phyloP scores from a whole-genome alignment of 2,888 invertebrate species.

The Dolichomitus sp. region DNA sequence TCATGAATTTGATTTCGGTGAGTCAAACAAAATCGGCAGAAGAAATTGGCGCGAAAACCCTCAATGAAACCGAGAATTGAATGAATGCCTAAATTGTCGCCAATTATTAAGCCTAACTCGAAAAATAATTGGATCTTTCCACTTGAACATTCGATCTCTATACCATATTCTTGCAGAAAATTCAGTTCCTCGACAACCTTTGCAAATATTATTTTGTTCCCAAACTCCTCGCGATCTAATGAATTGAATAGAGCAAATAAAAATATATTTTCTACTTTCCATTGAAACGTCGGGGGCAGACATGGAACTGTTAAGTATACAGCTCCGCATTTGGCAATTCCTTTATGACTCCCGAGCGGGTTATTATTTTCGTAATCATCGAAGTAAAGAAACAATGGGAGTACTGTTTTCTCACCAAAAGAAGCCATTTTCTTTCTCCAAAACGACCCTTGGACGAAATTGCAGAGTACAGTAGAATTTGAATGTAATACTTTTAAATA shows the following conservation, averaged over 20 bases:
- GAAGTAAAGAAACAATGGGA: slow-evolving; percentile 64
- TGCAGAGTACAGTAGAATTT: slow-evolving; percentile 2
- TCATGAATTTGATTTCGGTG: slow-evolving; percentile 41
- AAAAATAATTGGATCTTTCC: slow-evolving; percentile 48
- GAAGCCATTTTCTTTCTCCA: slow-evolving; percentile 24
- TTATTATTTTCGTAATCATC: slow-evolving; percentile 69
- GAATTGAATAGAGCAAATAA: slow-evolving; percentile 61
- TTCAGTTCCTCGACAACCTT: slow-evolving; percentile 59
- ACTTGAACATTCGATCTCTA: slow-evolving; percentile 35
- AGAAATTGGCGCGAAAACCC: slow-evolving; percentile 57
- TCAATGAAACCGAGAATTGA: slow-evolving; percentile 63
- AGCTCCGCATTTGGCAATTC: slow-evolving; percentile 64
- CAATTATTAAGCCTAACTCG: slow-evolving; percentile 53
- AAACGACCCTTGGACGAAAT: slow-evolving; percentile 5
- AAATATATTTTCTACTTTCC: slow-evolving; percentile 66
- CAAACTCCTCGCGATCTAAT: slow-evolving; percentile 50
- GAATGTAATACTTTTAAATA: slow-evolving; percentile 2
- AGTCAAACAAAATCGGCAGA: slow-evolving; percentile 66
- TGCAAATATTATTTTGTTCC: slow-evolving; percentile 58
- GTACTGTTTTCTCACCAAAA: slow-evolving; percentile 48
- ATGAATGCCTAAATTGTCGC: slow-evolving; percentile 68
- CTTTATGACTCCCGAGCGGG: slow-evolving; percentile 63
- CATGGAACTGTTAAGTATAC: slow-evolving; percentile 58
- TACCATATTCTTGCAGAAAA: slow-evolving; percentile 53
- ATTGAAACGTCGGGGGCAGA: slow-evolving; percentile 59